Percentiles rank a stretch among this genome's conserved stretches.
These are phyloP conservation scores for Campaea margaritaria DNA, from an alignment of 2,888 invertebrate genomes.

Conservation along the genomic window DNA sequence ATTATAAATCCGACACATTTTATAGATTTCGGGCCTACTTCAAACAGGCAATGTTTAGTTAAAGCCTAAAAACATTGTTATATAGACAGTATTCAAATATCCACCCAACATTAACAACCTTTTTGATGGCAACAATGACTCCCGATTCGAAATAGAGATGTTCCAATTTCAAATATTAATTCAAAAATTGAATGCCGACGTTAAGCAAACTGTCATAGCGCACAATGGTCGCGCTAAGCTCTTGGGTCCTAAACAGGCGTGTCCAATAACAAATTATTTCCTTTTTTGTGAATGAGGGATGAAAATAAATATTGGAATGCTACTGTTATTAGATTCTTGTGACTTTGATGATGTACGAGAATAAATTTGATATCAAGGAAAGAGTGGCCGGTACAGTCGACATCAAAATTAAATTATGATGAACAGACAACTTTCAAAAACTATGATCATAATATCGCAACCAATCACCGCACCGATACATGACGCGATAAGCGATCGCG, in stretches of 20 bases:
- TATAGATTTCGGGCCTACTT: too few species aligned
- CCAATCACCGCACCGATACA: too few species aligned
- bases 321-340: conserved; percentile 47
- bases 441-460: too few species aligned
- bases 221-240: conserved; percentile 63
- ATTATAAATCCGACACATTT: too few species aligned
- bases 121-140: conserved; percentile 36
- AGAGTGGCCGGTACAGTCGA: too few species aligned
- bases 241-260: conserved; percentile 60
- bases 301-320: conserved; percentile 55
- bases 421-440: too few species aligned
- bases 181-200: conserved; percentile 58
- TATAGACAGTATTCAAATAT: not conserved
- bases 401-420: too few species aligned
- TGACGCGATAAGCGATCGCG: too few species aligned
- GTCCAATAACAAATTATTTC: conserved; percentile 66
- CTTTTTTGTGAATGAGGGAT: conserved; percentile 50
- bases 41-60: not conserved
- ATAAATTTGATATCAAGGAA: conserved; percentile 33
- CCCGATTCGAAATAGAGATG: conserved; percentile 59
- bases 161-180: conserved; percentile 66
- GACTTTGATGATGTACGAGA: conserved; percentile 41
- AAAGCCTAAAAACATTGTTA: too few species aligned
- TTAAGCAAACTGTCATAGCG: conserved; percentile 71
- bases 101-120: conserved; percentile 12